Evolutionary conservation across 2,888 invertebrate species (phyloP).

Genomic region (Parnassius smintheus): DNA sequence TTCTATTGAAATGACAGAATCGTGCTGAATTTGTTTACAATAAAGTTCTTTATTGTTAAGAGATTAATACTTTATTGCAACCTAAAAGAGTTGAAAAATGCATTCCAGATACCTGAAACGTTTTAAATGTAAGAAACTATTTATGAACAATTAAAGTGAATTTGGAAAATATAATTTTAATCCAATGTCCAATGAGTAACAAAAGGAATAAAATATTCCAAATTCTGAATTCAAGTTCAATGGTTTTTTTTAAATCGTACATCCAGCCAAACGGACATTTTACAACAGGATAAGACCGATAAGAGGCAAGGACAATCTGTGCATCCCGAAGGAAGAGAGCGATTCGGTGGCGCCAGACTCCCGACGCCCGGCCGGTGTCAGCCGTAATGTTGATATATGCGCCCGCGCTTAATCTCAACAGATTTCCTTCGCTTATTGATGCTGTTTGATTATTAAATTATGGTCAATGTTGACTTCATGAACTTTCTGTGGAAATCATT

Average conservation of each 20-base stretch:
- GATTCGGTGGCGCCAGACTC: constrained; percentile 64
- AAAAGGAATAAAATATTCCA: too few species aligned
- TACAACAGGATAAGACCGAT: constrained; percentile 62
- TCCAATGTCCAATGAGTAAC: too few species aligned
- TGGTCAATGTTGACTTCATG: not conserved
- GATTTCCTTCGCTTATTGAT: constrained; percentile 17
- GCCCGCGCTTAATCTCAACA: constrained; percentile 21
- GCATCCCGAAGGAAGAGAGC: constrained; percentile 58
- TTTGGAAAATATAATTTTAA: too few species aligned
- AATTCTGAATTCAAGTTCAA: not conserved
- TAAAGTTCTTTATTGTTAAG: too few species aligned
- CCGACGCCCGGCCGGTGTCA: constrained; percentile 32
- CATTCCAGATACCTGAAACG: too few species aligned
- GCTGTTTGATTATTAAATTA: constrained; percentile 21
- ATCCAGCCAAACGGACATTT: constrained; percentile 39
- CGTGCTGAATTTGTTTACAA: too few species aligned
- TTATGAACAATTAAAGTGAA: too few species aligned
- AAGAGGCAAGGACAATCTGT: constrained; percentile 71
- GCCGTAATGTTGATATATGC: constrained; percentile 32
- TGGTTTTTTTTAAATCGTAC: constrained; percentile 14
- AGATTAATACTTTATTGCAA: too few species aligned
- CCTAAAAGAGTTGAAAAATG: too few species aligned
- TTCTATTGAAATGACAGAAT: too few species aligned
- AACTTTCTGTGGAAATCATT: not conserved
- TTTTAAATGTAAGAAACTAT: too few species aligned